Base-by-base conservation (phyloP, 2,888 invertebrate genomes). In the Euzophera pinguis region DNA sequence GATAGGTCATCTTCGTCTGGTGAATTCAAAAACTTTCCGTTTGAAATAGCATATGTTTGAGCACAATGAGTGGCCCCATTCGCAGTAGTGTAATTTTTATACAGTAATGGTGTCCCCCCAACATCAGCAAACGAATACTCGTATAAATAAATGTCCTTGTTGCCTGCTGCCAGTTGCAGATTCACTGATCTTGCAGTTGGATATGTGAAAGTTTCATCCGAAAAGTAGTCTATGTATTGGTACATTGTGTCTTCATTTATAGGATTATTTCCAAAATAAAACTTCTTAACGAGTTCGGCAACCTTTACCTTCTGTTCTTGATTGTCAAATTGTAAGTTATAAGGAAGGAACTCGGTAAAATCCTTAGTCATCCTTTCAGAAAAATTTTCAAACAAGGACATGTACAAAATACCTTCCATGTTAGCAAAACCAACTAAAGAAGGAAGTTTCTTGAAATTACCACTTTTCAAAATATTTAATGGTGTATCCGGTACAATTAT, bases 341-440 rank as follows among this genome's bases (percentile, higher is more conserved):
- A 62, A 1, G 84, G 81, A 13, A 84, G 35, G 50, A 78, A 84
- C 13, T 81, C 72, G 0, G 76, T 67, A 63, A 83, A 81, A 0
- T 70, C 73, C n/a, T 68, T 56, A 63, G 78, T 76, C 78, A 85
- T 82, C 52, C 34, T 58, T 3, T 58, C 4, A 51, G 67, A 72
- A 74, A 74, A 76, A 0, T 22, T 0, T 1, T 74, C 65, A 52
- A 77, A 80, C 0, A 60, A 27, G 0, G 39, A 22, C 12, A 73
- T 17, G 9, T 74, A 64, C 0, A 75, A 5, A 17, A 71, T 53
- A n/a, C 74, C 73, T 56, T 76, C 75, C 71, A 74, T 71, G 12
- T 74, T 61, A 22, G 71, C 54, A 47, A 77, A 75, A 6, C 81
- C 80, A 52, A 67, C 70, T n/a, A 82, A 49, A 34, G 75, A 52